These are phyloP conservation scores for Misgurnus mizolepis DNA, from an alignment of 2,113 vertebrate genomes.

Conservation along the genomic window DNA sequence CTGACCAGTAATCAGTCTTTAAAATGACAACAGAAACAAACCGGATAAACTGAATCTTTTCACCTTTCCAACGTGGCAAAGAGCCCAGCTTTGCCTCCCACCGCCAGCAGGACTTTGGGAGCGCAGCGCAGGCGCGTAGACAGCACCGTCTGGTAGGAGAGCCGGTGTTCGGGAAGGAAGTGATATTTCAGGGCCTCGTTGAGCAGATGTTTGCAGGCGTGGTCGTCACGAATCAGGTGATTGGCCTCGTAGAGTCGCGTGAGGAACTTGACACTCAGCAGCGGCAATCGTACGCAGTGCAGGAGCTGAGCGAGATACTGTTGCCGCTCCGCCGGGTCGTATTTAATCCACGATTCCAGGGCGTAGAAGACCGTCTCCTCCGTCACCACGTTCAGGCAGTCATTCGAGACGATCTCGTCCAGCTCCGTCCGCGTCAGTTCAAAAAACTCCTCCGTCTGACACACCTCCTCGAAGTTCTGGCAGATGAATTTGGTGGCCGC, in stretches of 20 bases:
- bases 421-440: constrained; percentile 90
- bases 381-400: constrained; percentile 93
- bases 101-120: constrained; percentile 93
- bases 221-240: constrained; percentile 97
- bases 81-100: constrained; percentile 95
- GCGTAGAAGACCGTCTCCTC: constrained; percentile 96
- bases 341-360: constrained; percentile 95
- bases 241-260: constrained; percentile 96
- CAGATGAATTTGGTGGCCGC: constrained; percentile 95
- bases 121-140: constrained; percentile 90
- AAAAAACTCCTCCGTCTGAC: constrained; percentile 94
- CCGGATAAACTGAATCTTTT: constrained; percentile 32
- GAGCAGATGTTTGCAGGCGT: constrained; percentile 93
- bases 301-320: constrained; percentile 91
- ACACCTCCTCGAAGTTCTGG: constrained; percentile 96
- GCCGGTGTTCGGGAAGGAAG: constrained; percentile 97
- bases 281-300: constrained; percentile 90
- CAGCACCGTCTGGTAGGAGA: constrained; percentile 92
- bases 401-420: constrained; percentile 96
- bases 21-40: too few relatives aligned
- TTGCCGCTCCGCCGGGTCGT: constrained; percentile 91
- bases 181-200: constrained; percentile 99
- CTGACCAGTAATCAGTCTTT: too few relatives aligned
- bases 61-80: constrained; percentile 97
- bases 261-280: constrained; percentile 96